Evolutionary conservation across 2,797 vertebrate species (phyloP).

Genomic region (Pseudochromis fuscus): DNA sequence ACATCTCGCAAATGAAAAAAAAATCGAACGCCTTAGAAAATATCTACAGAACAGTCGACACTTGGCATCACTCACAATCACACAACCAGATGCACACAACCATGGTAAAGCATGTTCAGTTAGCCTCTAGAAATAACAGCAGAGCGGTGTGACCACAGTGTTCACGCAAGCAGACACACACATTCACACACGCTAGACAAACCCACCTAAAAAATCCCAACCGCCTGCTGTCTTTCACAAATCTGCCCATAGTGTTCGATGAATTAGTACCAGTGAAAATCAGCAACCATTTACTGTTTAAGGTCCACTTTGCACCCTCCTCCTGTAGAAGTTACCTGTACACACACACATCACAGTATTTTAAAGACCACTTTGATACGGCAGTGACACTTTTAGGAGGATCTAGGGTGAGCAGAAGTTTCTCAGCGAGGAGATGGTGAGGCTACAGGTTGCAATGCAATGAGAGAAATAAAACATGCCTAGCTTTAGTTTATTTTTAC

Average conservation of each 20-base stretch:
- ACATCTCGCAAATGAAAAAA: conserved; percentile 53
- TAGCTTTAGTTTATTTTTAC: conserved; percentile 50
- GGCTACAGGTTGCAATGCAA: conserved; percentile 50
- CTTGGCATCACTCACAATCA: conserved; percentile 64
- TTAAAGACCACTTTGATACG: conserved; percentile 65
- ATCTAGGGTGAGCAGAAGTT: conserved; percentile 29
- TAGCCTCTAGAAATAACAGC: conserved; percentile 52
- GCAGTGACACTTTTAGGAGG: conserved; percentile 68
- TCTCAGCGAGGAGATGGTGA: conserved; percentile 27
- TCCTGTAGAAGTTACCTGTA: conserved; percentile 39
- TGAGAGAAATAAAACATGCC: conserved; percentile 37
- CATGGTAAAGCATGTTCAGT: conserved; percentile 47
- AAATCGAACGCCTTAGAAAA: conserved; percentile 66
- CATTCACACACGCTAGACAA: conserved; percentile 46
- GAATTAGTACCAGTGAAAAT: conserved; percentile 33
- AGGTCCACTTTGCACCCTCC: conserved; percentile 17
- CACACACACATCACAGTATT: conserved; percentile 63
- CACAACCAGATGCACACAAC: conserved; percentile 43
- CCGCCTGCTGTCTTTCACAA: conserved; percentile 43
- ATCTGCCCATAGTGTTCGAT: conserved; percentile 32
- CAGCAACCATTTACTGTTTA: conserved; percentile 31
- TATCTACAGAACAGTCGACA: conserved; percentile 78
- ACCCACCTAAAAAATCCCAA: conserved; percentile 30
- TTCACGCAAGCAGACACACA: conserved; percentile 62
- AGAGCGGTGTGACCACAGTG: conserved; percentile 63